Percentiles rank a stretch among this genome's conserved stretches.
Evolutionary conservation across 2,113 vertebrate species (phyloP).

Genomic region (Athene noctua): DNA sequence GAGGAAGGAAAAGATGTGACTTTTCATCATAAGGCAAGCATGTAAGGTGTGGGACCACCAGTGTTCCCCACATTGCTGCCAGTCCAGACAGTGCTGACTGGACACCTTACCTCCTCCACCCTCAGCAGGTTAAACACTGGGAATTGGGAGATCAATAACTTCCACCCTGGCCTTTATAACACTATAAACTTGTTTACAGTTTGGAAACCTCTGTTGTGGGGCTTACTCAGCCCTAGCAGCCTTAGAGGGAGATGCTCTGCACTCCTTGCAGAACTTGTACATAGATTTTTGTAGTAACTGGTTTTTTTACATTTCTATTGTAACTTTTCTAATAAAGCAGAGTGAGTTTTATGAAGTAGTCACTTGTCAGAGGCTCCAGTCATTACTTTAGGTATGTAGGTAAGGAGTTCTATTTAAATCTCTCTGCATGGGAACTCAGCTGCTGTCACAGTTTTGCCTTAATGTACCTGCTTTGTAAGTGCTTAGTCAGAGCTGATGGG

Average conservation of each 20-base stretch:
- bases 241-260: background rate
- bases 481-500: background rate
- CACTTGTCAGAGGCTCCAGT: background rate
- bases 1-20: background rate
- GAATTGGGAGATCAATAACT: background rate
- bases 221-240: background rate
- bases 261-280: background rate
- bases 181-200: slow-evolving; percentile 32
- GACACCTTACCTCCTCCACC: background rate
- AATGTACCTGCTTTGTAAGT: background rate
- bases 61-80: accelerated
- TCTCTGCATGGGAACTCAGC: background rate
- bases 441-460: background rate
- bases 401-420: background rate
- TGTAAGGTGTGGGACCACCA: background rate
- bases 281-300: slow-evolving; percentile 8
- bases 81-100: background rate
- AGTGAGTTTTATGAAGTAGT: background rate
- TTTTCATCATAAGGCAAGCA: background rate
- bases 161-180: background rate
- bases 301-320: slow-evolving; percentile 27
- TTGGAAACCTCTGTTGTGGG: background rate
- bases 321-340: slow-evolving; percentile 61
- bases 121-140: background rate
- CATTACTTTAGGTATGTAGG: accelerated